Base-by-base conservation (phyloP, 2,113 vertebrate species). In the Oophaga pumilio region DNA sequence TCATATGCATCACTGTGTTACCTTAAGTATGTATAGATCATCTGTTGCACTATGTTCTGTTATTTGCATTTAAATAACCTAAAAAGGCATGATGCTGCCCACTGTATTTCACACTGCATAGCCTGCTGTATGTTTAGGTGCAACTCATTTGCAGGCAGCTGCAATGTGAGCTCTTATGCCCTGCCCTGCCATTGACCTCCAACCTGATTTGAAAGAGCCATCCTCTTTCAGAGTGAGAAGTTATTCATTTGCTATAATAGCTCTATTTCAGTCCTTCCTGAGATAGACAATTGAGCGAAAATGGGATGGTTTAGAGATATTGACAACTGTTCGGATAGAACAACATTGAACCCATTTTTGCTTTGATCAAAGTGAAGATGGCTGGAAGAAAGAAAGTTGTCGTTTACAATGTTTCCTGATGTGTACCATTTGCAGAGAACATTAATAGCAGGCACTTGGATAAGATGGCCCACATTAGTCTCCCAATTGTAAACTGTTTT, bases 151-250 rank as follows among this genome's bases (percentile, higher is more conserved):
- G 91, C 90, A 93, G 93, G 91, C 91, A 94, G 89, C 91, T 93
- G 92, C 92, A 89, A 82, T 86, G 76, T 87, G 88, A 91, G 90
- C 92, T 92, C 92, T 89, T 89, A 88, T 89, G 90, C 89, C 89
- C 84, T 92, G 88, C 90, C 91, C 91, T 90, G 90, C 89, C 90
- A 92, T 89, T 94, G 94, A 93, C 92, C 93, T 93, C 89, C 91
- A 91, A 93, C 91, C 92, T 90, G 90, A 92, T 90, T 89, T 91
- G 88, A 94, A 93, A 92, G 89, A 93, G 89, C 87, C 88, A 91
- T 87, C 92, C 91, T 92, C 89, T 92, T 92, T 91, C 91, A 90
- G 86, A 92, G 89, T 88, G 89, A 93, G 90, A 92, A 94, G 91
- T 94, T 93, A 93, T 89, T 93, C 89, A 92, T 91, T 93, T 89